Conservation (phyloP, 2,797 vertebrate genomes). For the Pelochelys cantorii region DNA sequence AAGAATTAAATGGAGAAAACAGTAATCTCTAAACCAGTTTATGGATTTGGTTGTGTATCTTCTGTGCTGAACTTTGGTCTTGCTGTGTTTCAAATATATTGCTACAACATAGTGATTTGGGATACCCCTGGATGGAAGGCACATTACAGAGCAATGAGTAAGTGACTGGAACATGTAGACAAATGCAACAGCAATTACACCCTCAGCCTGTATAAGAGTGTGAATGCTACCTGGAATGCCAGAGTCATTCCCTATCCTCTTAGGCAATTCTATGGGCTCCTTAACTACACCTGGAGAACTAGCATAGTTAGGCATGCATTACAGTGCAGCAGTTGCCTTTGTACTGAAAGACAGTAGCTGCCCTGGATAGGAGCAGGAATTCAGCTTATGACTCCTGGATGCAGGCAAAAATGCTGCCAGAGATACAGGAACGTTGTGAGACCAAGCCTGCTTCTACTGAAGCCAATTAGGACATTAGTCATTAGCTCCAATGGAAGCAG, state of each 20-base stretch:
- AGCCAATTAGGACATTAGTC: neutral
- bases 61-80: neutral
- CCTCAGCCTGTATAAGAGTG: neutral
- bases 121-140: neutral
- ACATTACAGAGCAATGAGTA: neutral
- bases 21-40: neutral
- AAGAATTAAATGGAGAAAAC: neutral
- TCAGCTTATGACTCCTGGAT: neutral
- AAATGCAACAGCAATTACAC: neutral
- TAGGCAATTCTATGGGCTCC: neutral
- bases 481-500: neutral
- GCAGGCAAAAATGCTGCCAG: neutral
- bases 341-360: neutral
- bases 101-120: neutral
- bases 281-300: neutral
- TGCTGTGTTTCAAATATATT: neutral
- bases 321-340: neutral
- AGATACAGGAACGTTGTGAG: neutral
- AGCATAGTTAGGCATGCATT: neutral
- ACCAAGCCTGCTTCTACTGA: neutral
- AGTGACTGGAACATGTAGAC: neutral
- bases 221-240: neutral
- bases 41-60: neutral
- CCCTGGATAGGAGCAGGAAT: constrained; percentile 7
- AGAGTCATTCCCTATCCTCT: constrained; percentile 12